phyloP scores from a whole-genome alignment of 2,113 vertebrate species.

The Cephalopterus ornatus region DNA sequence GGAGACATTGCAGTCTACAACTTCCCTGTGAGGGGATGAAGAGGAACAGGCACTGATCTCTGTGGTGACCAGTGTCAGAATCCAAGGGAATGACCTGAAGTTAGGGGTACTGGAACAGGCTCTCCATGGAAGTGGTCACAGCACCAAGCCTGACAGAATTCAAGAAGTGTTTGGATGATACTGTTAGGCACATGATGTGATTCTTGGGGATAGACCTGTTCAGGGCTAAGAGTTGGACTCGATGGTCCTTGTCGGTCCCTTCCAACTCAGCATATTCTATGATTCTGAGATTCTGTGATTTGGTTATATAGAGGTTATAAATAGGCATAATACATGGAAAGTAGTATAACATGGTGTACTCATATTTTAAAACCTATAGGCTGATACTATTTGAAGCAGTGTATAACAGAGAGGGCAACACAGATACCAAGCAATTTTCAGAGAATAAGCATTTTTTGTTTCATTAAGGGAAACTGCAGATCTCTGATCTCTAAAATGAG shows the following conservation, averaged over 20 bases:
- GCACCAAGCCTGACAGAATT: neutral
- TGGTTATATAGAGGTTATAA: neutral
- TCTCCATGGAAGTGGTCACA: neutral
- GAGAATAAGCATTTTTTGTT: neutral
- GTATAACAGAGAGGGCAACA: neutral
- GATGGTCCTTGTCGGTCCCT: neutral
- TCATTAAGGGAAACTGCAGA: neutral
- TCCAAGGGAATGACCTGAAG: neutral
- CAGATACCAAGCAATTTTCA: neutral
- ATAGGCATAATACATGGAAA: neutral
- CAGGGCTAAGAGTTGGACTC: neutral
- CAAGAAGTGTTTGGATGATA: neutral
- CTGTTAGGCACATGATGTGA: neutral
- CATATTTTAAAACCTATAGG: neutral
- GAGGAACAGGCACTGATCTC: neutral
- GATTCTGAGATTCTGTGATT: neutral
- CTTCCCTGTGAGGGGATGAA: neutral
- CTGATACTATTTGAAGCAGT: neutral
- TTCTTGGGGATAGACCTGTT: neutral
- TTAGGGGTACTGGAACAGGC: neutral
- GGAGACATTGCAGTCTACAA: neutral
- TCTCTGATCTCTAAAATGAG: neutral
- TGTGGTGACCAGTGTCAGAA: neutral
- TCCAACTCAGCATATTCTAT: neutral
- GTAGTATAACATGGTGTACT: rapidly evolving